A percentile compares a stretch with the other conserved stretches of the same genome.
Conservation (phyloP, 1,140 invertebrate species). For the Trichogramma pretiosum region DNA sequence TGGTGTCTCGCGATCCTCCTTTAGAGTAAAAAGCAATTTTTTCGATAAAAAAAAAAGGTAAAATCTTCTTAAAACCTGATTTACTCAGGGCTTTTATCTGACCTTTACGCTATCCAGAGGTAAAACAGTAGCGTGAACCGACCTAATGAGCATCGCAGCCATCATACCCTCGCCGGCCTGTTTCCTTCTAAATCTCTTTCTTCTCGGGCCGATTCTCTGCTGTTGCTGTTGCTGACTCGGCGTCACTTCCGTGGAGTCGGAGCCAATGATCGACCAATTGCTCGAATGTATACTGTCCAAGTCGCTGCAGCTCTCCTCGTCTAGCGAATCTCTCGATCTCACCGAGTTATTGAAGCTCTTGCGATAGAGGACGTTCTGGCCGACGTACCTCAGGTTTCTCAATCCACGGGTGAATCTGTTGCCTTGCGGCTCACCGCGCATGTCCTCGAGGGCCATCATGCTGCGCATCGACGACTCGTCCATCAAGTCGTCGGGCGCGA, state of each 20-base stretch:
- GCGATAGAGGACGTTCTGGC: conserved; percentile 46
- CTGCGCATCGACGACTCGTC: conserved; percentile 37
- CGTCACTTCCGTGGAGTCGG: conserved; percentile 23
- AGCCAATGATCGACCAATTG: conserved; percentile 25
- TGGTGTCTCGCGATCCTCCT: conserved; percentile 47
- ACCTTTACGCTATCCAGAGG: conserved; percentile 47
- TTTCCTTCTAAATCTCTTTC: conserved; percentile 46
- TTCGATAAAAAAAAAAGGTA: too few species aligned
- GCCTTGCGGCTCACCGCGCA: conserved; percentile 41
- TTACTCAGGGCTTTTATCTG: too few species aligned
- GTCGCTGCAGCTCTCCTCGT: conserved; percentile 34
- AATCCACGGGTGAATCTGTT: conserved; percentile 47
- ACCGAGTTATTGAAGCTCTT: conserved; percentile 35
- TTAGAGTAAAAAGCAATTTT: too few species aligned
- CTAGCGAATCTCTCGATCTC: conserved; percentile 37
- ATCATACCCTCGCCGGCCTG: conserved; percentile 51
- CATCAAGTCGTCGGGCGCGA: conserved; percentile 30
- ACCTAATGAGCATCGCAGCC: conserved; percentile 55
- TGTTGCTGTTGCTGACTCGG: conserved; percentile 23
- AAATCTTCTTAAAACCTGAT: too few species aligned
- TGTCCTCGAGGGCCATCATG: conserved; percentile 50
- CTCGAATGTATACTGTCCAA: conserved; percentile 27
- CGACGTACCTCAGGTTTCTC: conserved; percentile 47
- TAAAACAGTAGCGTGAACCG: conserved; percentile 49
- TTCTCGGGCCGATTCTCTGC: conserved; percentile 8